Percentiles rank a stretch among this genome's conserved stretches.
phyloP scores from a whole-genome alignment of 2,797 vertebrate species.

The Artibeus jamaicensis region DNA sequence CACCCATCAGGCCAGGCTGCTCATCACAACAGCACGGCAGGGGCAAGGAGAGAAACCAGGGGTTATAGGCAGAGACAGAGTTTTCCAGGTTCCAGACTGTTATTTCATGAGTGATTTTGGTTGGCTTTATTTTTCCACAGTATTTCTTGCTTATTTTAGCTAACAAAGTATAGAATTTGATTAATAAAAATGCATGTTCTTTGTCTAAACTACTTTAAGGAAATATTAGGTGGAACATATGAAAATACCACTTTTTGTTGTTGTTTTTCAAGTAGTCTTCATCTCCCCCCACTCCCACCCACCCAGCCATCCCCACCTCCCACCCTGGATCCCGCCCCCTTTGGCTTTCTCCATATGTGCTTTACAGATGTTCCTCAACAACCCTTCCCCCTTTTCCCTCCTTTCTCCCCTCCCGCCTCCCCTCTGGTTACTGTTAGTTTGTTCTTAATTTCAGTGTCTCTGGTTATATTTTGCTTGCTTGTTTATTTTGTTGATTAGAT shows the following conservation, averaged over 20 bases:
- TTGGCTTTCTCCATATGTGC: no score
- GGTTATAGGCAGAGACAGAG: not conserved
- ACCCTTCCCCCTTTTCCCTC: no score
- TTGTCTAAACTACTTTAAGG: not conserved
- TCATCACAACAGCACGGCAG: not conserved
- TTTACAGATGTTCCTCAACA: no score
- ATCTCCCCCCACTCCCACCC: no score
- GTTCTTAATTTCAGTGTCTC: no score
- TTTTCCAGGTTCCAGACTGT: not conserved
- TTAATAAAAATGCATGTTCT: slow-evolving; percentile 16
- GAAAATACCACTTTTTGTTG: not conserved
- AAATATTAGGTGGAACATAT: not conserved
- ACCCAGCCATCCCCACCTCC: no score
- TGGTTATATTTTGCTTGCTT: no score
- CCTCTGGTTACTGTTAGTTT: no score
- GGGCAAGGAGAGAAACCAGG: not conserved
- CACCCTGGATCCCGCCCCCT: no score
- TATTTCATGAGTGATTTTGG: not conserved
- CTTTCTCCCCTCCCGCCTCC: no score
- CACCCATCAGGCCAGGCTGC: not conserved
- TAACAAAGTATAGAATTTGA: not conserved
- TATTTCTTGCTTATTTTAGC: slow-evolving; percentile 12
- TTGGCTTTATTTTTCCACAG: not conserved
- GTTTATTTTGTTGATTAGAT: no score
- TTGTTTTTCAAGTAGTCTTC: no score